Base-by-base conservation (phyloP, 2,888 invertebrate genomes). In the Phortica magna region DNA sequence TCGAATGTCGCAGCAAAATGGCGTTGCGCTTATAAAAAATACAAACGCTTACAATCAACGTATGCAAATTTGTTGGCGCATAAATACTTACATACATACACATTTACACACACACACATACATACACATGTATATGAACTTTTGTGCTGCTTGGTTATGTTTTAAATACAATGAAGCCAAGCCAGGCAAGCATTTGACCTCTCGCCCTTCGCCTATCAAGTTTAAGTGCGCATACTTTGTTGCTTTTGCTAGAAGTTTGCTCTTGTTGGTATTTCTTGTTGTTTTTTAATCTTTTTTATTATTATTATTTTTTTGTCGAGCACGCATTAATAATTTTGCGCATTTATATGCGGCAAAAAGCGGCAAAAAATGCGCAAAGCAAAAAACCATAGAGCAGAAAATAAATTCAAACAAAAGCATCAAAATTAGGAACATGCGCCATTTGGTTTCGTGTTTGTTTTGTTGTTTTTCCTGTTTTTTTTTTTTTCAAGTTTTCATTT, bases 381-480 rank as follows among this genome's bases (percentile, higher is more conserved):
- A 19, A 68, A 19, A 43, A 68, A 43, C 7, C 43, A 43, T 48
- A 14, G 42, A 22, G 14, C 70, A 53, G 22, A 53, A 71, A 71
- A 71, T 43, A 55, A 71, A 53, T 53, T 14, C 7, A 71, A 71
- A 71, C 53, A 55, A 71, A 71, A 71, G 70, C 12, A 53, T 17
- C 17, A 61, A 71, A 71, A 71, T 71, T 71, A 71, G 53, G 53
- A 71, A 55, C 53, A 55, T 71, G 70, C 70, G 55, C 70, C 70
- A 71, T 71, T 71, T 71, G 70, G 70, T 55, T 71, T 53, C 5
- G 19, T 22, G 19, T 14, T 53, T 55, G 17, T 71, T 70, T 19
- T 14, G n/a, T 71, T 55, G 22, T 55, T 19, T 14, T 55, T 55
- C 53, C 39, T 31, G 17, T 68, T 68, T 68, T 68, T 7, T 68